Evolutionary conservation across 2,797 vertebrate genomes (phyloP), one percentile per base, ranked within the genome.

Genomic region (Pitangus sulphuratus): DNA sequence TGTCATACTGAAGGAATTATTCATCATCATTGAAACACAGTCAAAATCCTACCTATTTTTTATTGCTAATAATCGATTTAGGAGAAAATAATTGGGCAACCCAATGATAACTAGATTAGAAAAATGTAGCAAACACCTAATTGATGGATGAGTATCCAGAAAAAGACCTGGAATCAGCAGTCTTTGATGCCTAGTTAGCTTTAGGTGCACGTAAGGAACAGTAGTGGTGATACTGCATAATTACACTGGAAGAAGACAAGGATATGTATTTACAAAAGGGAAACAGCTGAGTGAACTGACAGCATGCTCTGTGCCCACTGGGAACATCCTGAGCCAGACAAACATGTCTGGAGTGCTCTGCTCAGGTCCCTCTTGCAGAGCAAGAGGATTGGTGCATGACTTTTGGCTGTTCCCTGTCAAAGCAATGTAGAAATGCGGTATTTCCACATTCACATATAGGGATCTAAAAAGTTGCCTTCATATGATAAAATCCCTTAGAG

Each of bases 1-100:
- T 72, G 47, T 60, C 35, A 25, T 28, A 30, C 35, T 80, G 64
- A 91, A 71, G 25, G 64, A 77, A 79, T 82, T 76, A 77, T 69
- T 87, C 12, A 79, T 54, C 17, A 7, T 40, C 62, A 62, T 4
- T 12, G 64, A 80, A 91, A 74, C 25, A 65, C 26, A 62, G 20
- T 18, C 15, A n/a, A 54, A 70, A 85, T 66, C 35, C 83, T 28
- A 77, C 51, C 22, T 60, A 10, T 22, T 50, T 84, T 84, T 77
- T 72, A 53, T 57, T 58, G 28, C 25, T 90, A 80, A 40, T 44
- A 77, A 37, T 28, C 74, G 44, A 70, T 80, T 62, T 37, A 45
- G 12, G 15, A 53, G 70, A 60, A 42, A 90, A 40, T 10, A 61
- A 61, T 50, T 11, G 37, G 6, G 40, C 45, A 79, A 13, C 24